Conservation (phyloP, 2,797 vertebrate genomes). For the Thripadectes ignobilis region DNA sequence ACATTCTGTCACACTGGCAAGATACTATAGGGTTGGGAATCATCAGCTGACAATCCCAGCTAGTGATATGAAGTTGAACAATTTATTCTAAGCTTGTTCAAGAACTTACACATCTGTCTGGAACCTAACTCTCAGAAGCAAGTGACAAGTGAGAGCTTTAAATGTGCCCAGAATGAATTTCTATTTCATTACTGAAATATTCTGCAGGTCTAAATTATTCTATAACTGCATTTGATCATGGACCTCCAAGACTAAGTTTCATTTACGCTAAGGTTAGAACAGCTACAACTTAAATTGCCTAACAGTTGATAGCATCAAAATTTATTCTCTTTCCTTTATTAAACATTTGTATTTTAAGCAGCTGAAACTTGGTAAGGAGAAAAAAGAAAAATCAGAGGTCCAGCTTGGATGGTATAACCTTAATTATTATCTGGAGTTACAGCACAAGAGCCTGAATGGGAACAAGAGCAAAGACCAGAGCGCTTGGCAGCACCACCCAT, state of each 20-base stretch:
- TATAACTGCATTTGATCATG: conserved; percentile 61
- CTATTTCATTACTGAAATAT: conserved; percentile 59
- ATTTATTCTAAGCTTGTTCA: conserved; percentile 30
- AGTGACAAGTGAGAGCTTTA: conserved; percentile 16
- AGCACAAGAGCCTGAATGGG: neutral
- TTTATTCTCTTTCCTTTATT: conserved; percentile 60
- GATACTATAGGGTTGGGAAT: neutral
- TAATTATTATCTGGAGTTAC: neutral
- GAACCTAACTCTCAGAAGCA: neutral
- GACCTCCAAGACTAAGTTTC: conserved; percentile 47
- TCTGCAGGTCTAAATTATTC: conserved; percentile 63
- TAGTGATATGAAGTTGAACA: neutral
- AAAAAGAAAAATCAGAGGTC: neutral
- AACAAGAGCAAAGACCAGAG: neutral
- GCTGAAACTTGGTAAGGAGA: neutral
- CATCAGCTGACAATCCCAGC: neutral
- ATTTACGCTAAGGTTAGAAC: conserved; percentile 65
- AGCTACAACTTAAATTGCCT: conserved; percentile 63
- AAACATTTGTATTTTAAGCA: conserved; percentile 48
- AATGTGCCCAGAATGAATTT: conserved; percentile 60
- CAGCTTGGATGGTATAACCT: neutral
- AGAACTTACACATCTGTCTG: neutral
- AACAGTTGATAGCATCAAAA: conserved; percentile 63
- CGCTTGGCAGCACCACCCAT: accelerated
- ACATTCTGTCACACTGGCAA: neutral